Evolutionary conservation across 2,888 invertebrate species (phyloP), one percentile per base, ranked within the genome.

Genomic region (Lobophora halterata): DNA sequence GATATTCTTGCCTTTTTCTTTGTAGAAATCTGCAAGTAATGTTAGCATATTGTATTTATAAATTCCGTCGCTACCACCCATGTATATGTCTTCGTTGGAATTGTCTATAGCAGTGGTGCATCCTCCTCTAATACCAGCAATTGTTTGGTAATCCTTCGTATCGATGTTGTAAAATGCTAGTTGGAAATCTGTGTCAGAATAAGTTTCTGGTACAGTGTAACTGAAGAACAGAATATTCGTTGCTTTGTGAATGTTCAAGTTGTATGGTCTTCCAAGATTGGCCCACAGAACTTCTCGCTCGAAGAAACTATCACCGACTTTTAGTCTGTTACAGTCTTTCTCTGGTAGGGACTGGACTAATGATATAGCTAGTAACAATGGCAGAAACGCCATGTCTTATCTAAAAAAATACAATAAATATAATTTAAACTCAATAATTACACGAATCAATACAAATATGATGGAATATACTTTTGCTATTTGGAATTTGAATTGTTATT

Each of bases 61-160:
- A 5, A 81, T 81, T 0, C 80, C 81, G 7, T 79, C 72, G 9
- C 62, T 73, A 0, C 81, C 79, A n/a, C 81, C 81, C 3, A 81
- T 46, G 16, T 65, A 81, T 14, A 81, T 62, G 0, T 68, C 68
- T 13, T 78, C 77, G 7, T 69, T 69, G 0, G 24, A 20, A 20
- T 70, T 65, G 11, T 81, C 79, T 41, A 80, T 69, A 0, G 79
- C 70, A 1, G 71, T 57, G 0, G 81, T 55, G 20, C 79, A 81
- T 0, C 81, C 80, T 0, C 79, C 79, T 59, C 38, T 55, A 0
- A 81, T 71, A 0, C 77, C 79, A 12, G 63, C 61, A 1, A 81
- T 70, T 0, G 52, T 61, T 36, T 67, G 59, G 17, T 60, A 65
- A 3, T 76, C 71, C 23, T 52, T 68, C 0, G 54, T 62, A 2